Conservation (phyloP, 2,888 invertebrate species). For the Portevinia maculata region DNA sequence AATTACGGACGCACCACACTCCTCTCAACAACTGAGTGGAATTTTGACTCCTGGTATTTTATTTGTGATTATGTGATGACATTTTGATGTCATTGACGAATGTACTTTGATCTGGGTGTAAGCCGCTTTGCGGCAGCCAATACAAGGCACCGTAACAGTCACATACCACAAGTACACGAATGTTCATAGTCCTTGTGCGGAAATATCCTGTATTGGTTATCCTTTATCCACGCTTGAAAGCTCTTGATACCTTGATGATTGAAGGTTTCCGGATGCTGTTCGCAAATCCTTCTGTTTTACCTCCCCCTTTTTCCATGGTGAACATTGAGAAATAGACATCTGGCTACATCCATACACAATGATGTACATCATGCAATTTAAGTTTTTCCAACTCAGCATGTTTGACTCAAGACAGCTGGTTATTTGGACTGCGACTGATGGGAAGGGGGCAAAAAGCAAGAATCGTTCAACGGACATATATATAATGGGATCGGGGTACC, state of each 20-base stretch:
- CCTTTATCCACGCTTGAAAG: constrained; percentile 35
- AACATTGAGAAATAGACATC: constrained; percentile 48
- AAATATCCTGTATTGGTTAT: constrained; percentile 11
- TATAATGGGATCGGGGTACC: constrained; percentile 39
- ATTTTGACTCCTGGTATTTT: constrained; percentile 50
- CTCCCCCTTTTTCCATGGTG: neutral
- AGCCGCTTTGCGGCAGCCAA: constrained; percentile 64
- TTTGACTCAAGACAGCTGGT: constrained; percentile 60
- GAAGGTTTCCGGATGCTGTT: constrained; percentile 48
- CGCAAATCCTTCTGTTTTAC: constrained; percentile 10
- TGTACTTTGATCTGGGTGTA: constrained; percentile 65
- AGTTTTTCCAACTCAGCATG: constrained; percentile 65
- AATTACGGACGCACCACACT: constrained; percentile 57
- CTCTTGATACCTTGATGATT: constrained; percentile 67
- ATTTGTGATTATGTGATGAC: constrained; percentile 69
- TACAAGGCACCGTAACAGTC: neutral
- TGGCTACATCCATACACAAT: constrained; percentile 51
- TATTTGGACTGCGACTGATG: constrained; percentile 21
- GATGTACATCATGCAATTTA: constrained; percentile 69
- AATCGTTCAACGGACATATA: constrained; percentile 24
- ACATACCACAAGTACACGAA: neutral
- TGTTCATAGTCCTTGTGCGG: constrained; percentile 3
- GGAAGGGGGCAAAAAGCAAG: constrained; percentile 29
- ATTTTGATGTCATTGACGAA: constrained; percentile 65
- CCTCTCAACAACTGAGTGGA: constrained; percentile 34